Percentiles rank a stretch among this genome's conserved stretches.
These are phyloP conservation scores for Ceramica pisi DNA, from an alignment of 2,888 invertebrate species.

Conservation along the genomic window DNA sequence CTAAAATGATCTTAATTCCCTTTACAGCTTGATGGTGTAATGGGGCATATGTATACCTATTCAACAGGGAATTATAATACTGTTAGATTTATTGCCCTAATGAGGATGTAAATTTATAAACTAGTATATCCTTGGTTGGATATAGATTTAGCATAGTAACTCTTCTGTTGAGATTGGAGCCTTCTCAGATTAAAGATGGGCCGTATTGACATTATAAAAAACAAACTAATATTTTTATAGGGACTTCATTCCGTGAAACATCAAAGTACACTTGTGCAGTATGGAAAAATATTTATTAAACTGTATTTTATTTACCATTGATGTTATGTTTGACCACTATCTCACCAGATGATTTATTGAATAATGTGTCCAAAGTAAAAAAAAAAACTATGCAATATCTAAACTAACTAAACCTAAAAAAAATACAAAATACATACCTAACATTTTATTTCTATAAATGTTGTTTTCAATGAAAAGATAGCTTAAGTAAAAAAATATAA, in stretches of 20 bases:
- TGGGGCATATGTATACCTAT: not conserved
- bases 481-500: not conserved
- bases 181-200: not conserved
- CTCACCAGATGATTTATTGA: too few species aligned
- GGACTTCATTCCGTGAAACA: too few species aligned
- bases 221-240: too few species aligned
- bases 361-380: too few species aligned
- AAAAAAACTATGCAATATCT: too few species aligned
- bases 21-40: not conserved
- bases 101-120: slow-evolving; percentile 14
- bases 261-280: too few species aligned
- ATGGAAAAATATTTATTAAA: too few species aligned
- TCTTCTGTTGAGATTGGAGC: not conserved
- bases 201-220: too few species aligned
- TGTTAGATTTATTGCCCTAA: not conserved
- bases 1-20: slow-evolving; percentile 9
- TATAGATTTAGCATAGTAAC: not conserved
- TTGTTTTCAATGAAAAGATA: not conserved
- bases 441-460: not conserved
- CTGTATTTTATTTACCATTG: too few species aligned
- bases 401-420: not conserved
- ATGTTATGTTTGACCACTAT: too few species aligned
- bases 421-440: too few species aligned
- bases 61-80: slow-evolving; percentile 6
- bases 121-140: not conserved